These are phyloP conservation scores for Muntiacus reevesi DNA, from an alignment of 2,113 vertebrate genomes.

Conservation along the genomic window DNA sequence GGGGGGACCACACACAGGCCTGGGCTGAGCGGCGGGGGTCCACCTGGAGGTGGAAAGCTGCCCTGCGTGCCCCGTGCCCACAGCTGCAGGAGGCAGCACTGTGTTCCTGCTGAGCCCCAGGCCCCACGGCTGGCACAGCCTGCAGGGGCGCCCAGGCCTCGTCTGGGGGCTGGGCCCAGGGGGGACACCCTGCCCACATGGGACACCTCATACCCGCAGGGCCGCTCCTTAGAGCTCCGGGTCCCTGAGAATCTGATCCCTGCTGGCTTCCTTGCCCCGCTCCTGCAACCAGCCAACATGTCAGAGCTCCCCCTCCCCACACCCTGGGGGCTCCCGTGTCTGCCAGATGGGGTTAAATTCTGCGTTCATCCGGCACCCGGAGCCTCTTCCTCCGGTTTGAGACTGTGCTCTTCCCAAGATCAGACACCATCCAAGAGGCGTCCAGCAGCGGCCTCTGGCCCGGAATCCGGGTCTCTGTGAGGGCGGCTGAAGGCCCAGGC, in stretches of 20 bases:
- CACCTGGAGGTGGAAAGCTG: neutral
- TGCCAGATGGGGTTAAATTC: neutral
- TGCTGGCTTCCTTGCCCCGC: neutral
- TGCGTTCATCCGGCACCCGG: accelerated
- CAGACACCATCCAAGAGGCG: neutral
- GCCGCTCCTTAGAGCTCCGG: neutral
- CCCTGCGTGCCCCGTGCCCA: accelerated
- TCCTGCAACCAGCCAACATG: neutral
- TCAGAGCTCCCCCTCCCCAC: no score
- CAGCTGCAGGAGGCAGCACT: neutral
- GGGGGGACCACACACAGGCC: accelerated
- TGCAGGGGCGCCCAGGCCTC: neutral
- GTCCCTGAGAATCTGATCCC: neutral
- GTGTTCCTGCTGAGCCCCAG: neutral
- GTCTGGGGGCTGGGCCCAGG: neutral
- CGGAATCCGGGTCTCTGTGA: neutral
- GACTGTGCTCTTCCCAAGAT: neutral
- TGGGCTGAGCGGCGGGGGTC: accelerated
- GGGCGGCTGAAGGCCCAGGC: no score
- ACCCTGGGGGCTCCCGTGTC: neutral
- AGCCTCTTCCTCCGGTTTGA: neutral
- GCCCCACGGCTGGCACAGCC: neutral
- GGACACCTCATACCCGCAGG: neutral
- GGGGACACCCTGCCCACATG: neutral
- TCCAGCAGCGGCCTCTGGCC: neutral